Conservation (phyloP, 2,113 vertebrate species). For the Aleadryas rufinucha region DNA sequence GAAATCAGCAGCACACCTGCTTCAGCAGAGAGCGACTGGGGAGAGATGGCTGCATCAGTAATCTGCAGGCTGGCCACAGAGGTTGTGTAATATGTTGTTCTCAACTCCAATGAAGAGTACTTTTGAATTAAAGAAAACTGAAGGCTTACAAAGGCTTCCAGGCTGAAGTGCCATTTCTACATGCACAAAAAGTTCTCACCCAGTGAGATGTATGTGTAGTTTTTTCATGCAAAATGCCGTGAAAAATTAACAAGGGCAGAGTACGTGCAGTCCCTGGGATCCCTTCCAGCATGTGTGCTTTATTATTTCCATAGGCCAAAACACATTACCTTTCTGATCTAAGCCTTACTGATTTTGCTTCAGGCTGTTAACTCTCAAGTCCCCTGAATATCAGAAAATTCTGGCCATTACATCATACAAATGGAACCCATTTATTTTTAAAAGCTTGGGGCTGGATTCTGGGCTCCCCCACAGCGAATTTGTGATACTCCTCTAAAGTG, state of each 20-base stretch:
- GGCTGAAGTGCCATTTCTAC: neutral
- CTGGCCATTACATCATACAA: neutral
- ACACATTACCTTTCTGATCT: neutral
- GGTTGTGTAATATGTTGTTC: neutral
- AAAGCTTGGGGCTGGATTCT: neutral
- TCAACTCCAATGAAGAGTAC: neutral
- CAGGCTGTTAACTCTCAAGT: conserved; percentile 9
- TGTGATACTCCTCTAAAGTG: neutral
- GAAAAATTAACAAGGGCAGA: conserved; percentile 26
- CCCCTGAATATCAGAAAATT: neutral
- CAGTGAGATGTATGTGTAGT: neutral
- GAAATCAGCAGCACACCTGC: neutral
- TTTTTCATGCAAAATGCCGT: neutral
- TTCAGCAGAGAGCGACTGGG: rapidly evolving
- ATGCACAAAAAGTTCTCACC: neutral
- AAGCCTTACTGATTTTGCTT: neutral
- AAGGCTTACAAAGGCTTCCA: conserved; percentile 29
- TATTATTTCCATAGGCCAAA: conserved; percentile 26
- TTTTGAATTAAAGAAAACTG: conserved; percentile 27
- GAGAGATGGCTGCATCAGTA: neutral
- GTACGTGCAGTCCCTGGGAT: neutral
- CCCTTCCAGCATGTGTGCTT: conserved; percentile 7
- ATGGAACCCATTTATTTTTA: neutral
- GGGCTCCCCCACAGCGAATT: neutral
- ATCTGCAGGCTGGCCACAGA: neutral